Evolutionary conservation across 2,113 vertebrate genomes (phyloP), one percentile per base, ranked within the genome.

Genomic region (Corythornis vintsioides): DNA sequence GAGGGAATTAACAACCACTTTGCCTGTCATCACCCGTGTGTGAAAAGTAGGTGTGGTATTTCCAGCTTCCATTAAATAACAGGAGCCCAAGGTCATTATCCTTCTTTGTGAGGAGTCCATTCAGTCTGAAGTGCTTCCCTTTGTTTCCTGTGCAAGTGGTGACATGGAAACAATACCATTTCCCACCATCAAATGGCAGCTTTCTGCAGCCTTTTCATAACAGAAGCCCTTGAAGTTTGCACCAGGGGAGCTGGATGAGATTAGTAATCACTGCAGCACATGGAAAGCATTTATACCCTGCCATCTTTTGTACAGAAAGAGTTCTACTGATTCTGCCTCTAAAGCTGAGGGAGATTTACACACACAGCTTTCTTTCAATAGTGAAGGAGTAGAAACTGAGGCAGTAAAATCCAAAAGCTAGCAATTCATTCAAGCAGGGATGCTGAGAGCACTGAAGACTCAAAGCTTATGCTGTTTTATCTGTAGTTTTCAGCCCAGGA

Each of bases 91-190:
- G 28, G 56, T 77, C 64, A 29, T 12, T 57, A 40, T 43, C 69
- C 8, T 88, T 86, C 73, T 87, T 73, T 64, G 47, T 55, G 33
- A 81, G 89, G 48, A 33, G 61, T 75, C 53, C 48, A 6, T 35
- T 35, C 48, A 35, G 15, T 81, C 71, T 67, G 43, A 82, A 86
- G 19, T 43, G 72, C 53, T 94, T 93, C 75, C 82, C 79, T 95
- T 96, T 89, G 95, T 96, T 95, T 95, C 94, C 90, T 82, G 43
- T 33, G 9, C 43, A 64, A 91, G 92, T 73, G 65, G 88, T 93
- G 93, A 95, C 95, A 93, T 10, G 65, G 88, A 96, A 97, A 97
- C 91, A 96, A 97, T 93, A 92, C 89, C 86, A 90, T 90, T 89
- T 86, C 93, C 94, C 77, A 92, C 94, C 92, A 92, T 7, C 52